Percentiles rank a stretch among this genome's conserved stretches.
phyloP scores from a whole-genome alignment of 2,797 vertebrate species.

The Geotrypetes seraphini region DNA sequence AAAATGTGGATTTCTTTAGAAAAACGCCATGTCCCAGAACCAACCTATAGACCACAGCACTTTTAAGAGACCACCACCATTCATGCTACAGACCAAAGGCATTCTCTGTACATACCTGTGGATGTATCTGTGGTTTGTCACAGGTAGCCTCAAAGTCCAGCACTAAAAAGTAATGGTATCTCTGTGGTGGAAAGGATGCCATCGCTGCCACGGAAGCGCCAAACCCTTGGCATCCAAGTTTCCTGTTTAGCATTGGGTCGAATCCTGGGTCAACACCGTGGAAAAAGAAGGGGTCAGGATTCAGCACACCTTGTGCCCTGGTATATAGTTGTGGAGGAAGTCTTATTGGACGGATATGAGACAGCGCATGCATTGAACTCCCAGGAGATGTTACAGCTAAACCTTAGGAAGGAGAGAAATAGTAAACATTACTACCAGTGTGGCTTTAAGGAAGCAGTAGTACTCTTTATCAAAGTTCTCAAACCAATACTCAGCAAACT shows the following conservation, averaged over 20 bases:
- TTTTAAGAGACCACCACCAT: too few species aligned
- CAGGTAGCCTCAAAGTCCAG: slow-evolving; percentile 74
- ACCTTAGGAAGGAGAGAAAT: slow-evolving; percentile 48
- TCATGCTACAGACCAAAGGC: too few species aligned
- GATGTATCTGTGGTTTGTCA: slow-evolving; percentile 70
- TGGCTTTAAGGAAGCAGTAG: too few species aligned
- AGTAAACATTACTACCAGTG: too few species aligned
- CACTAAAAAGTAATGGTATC: slow-evolving; percentile 75
- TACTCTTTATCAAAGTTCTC: too few species aligned
- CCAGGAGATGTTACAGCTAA: slow-evolving; percentile 57
- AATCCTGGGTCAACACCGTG: slow-evolving; percentile 39
- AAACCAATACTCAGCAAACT: too few species aligned
- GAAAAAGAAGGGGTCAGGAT: slow-evolving; percentile 30
- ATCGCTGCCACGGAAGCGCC: slow-evolving; percentile 68
- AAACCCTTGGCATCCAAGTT: slow-evolving; percentile 69
- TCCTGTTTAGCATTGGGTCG: slow-evolving; percentile 59
- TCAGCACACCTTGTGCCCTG: slow-evolving; percentile 50
- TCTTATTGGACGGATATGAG: slow-evolving; percentile 57
- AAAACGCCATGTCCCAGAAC: too few species aligned
- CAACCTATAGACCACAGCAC: too few species aligned
- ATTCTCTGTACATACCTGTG: too few species aligned
- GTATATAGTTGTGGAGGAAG: slow-evolving; percentile 51
- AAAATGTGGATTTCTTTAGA: too few species aligned
- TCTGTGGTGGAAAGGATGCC: slow-evolving; percentile 69
- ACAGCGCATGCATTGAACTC: slow-evolving; percentile 63